phyloP scores from a whole-genome alignment of 1,140 invertebrate species.

The Zaprionus taronus region DNA sequence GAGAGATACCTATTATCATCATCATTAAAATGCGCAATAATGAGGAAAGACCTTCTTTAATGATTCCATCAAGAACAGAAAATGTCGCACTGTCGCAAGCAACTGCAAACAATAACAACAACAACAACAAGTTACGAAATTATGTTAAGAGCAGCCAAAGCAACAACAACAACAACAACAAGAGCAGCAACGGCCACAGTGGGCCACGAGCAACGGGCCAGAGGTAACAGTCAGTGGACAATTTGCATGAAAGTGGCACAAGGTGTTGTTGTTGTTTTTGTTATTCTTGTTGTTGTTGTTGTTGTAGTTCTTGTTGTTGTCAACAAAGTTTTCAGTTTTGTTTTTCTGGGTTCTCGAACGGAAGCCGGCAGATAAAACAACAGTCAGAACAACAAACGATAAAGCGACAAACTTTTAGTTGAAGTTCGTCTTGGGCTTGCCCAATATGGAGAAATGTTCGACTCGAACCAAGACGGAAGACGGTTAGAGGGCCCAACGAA shows the following conservation, averaged over 20 bases:
- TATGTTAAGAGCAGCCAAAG: conserved; percentile 56
- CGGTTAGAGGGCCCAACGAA: conserved; percentile 19
- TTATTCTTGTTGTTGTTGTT: background rate
- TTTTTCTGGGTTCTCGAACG: conserved; percentile 57
- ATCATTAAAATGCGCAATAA: conserved; percentile 7
- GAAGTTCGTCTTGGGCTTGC: conserved; percentile 56
- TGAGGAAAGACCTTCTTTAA: conserved; percentile 46
- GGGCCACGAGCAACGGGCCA: conserved; percentile 25
- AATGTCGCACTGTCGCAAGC: conserved; percentile 39
- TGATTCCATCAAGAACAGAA: conserved; percentile 46
- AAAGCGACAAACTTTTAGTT: conserved; percentile 26
- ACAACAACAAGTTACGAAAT: conserved; percentile 67
- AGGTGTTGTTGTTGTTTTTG: conserved; percentile 45
- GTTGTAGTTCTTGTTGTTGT: background rate
- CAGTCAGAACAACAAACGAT: conserved; percentile 18
- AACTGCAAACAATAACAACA: conserved; percentile 25
- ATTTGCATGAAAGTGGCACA: conserved; percentile 82
- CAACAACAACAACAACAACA: conserved; percentile 1
- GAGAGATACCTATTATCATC: background rate
- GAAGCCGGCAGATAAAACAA: conserved; percentile 61
- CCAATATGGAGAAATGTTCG: conserved; percentile 63
- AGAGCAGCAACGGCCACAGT: background rate
- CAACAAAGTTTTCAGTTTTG: conserved; percentile 41
- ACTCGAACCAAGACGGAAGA: background rate
- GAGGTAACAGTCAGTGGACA: conserved; percentile 51